Evolutionary conservation across 1,140 invertebrate genomes (phyloP).

Genomic region (Euwallacea similis): DNA sequence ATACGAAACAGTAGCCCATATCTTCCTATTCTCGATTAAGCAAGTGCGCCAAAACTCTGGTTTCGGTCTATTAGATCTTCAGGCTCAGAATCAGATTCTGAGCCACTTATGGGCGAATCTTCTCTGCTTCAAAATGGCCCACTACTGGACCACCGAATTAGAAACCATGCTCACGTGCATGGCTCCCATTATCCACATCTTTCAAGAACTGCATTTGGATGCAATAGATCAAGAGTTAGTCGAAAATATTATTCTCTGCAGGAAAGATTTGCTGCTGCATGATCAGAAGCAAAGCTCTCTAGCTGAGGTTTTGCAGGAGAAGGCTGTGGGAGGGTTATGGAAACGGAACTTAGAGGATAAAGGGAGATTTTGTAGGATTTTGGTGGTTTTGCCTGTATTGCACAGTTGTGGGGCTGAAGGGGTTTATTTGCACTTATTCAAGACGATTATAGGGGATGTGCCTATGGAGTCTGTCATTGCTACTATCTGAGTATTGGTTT

Average conservation of each 20-base stretch:
- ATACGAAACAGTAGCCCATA: conserved; percentile 56
- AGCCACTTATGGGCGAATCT: conserved; percentile 58
- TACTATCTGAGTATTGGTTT: conserved; percentile 45
- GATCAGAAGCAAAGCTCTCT: conserved; percentile 37
- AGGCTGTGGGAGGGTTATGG: conserved; percentile 40
- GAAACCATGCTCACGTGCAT: conserved; percentile 41
- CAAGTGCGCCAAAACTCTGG: conserved; percentile 56
- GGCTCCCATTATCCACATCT: conserved; percentile 23
- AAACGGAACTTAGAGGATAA: conserved; percentile 42
- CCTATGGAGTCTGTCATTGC: conserved; percentile 50
- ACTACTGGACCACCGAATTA: conserved; percentile 61
- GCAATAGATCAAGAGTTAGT: conserved; percentile 62
- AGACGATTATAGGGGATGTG: conserved; percentile 51
- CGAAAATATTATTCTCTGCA: conserved; percentile 66
- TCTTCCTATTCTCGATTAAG: conserved; percentile 58
- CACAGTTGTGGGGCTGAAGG: conserved; percentile 40
- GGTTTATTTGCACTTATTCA: conserved; percentile 46
- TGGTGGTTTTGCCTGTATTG: conserved; percentile 45
- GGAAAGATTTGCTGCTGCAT: conserved; percentile 54
- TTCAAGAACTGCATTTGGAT: conserved; percentile 58
- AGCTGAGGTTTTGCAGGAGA: conserved; percentile 41
- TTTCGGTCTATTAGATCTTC: conserved; percentile 54
- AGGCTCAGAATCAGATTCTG: conserved; percentile 59
- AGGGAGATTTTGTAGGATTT: conserved; percentile 45
- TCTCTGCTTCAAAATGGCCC: conserved; percentile 61